These are phyloP conservation scores for Oryzias javanicus DNA, from an alignment of 2,113 vertebrate species.

Conservation along the genomic window DNA sequence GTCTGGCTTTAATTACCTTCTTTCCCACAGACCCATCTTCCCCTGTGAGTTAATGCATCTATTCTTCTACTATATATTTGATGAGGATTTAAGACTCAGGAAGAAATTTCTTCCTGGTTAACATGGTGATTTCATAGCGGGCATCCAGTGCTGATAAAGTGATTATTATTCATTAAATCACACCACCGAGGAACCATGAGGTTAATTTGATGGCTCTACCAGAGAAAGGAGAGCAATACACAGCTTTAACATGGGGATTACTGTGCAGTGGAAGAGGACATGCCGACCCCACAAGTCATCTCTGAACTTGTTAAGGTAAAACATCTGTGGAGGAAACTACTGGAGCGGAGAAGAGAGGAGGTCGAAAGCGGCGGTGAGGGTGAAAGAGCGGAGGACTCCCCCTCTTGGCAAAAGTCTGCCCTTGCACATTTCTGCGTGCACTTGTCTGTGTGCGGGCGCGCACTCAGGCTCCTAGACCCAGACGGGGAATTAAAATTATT, in stretches of 20 bases:
- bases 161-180: constrained; percentile 15
- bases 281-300: constrained; percentile 51
- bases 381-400: constrained; percentile 54
- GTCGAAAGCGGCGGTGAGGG: constrained; percentile 41
- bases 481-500: constrained; percentile 77
- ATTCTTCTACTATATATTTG: constrained; percentile 30
- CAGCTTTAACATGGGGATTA: constrained; percentile 58
- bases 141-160: background rate
- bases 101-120: constrained; percentile 27
- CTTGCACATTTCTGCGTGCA: constrained; percentile 28
- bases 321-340: constrained; percentile 50
- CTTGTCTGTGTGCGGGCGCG: constrained; percentile 24
- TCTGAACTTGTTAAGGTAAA: constrained; percentile 63
- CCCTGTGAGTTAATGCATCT: constrained; percentile 42
- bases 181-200: constrained; percentile 8
- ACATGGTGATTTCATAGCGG: constrained; percentile 3
- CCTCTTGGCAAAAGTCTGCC: constrained; percentile 55
- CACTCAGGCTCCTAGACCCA: constrained; percentile 68
- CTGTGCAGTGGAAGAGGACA: constrained; percentile 47
- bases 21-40: constrained; percentile 26
- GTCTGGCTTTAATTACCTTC: background rate
- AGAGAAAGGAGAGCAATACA: constrained; percentile 21
- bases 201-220: background rate
- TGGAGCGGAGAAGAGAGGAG: constrained; percentile 33
- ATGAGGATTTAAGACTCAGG: constrained; percentile 30